Conservation (phyloP, 2,113 vertebrate species). For the Reinhardtius hippoglossoides region DNA sequence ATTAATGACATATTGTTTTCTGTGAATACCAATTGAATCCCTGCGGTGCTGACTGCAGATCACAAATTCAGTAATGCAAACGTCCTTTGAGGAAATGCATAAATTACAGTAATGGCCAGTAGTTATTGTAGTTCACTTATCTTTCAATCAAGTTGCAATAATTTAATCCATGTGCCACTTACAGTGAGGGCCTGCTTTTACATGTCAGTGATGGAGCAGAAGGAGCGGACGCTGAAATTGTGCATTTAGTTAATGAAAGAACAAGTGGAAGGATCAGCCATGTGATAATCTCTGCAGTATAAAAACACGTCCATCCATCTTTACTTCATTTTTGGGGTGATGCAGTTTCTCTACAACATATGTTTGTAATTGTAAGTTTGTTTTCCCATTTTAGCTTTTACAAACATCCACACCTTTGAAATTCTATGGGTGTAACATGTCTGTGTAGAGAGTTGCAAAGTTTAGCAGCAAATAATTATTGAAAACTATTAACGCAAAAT, state of each 20-base stretch:
- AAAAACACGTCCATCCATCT: background rate
- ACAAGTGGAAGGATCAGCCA: background rate
- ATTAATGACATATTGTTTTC: background rate
- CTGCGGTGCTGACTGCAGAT: background rate
- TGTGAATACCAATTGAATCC: background rate
- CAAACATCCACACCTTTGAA: no score
- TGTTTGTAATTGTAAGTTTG: no score
- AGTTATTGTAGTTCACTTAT: constrained; percentile 9
- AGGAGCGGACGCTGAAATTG: background rate
- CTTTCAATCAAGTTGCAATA: constrained; percentile 18
- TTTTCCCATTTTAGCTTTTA: no score
- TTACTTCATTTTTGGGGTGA: background rate
- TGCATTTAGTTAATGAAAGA: background rate
- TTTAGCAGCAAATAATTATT: constrained; percentile 3
- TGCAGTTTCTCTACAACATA: no score
- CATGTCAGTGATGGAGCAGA: background rate
- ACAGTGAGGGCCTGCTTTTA: background rate
- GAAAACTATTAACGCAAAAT: background rate
- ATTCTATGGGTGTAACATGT: no score
- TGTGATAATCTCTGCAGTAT: background rate
- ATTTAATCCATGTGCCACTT: background rate
- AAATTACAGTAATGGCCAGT: constrained; percentile 12
- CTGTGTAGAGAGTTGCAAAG: background rate
- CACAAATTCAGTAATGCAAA: background rate
- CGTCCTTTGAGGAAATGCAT: constrained; percentile 15